Base-by-base conservation (phyloP, 2,797 vertebrate genomes). In the Phylloscopus collybita region DNA sequence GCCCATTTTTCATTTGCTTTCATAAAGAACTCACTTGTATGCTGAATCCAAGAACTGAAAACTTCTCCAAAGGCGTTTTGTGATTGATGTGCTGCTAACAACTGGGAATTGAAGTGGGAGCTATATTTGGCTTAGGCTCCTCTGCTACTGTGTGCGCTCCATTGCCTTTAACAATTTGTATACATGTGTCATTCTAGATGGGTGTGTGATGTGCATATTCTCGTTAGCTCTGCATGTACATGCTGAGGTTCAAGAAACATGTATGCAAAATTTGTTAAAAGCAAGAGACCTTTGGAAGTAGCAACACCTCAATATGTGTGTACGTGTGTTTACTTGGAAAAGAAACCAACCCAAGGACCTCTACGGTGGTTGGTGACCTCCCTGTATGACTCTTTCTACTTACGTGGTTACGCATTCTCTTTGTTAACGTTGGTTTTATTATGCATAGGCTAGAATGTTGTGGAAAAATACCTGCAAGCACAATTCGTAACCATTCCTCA, bases 401-500 rank as follows among this genome's bases (percentile, higher is more conserved):
- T 71, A n/a, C 2, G 81, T 92, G 90, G 69, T 92, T 88, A 62
- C 3, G 8, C 53, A 9, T 80, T 80, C 66, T 90, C 90, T 83
- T 86, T 79, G 85, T 91, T 91, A 91, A 96, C 0, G 19, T 93
- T 94, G 78, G 19, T 70, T 80, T 82, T 89, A 89, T 80, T 94
- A 88, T 91, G 90, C 93, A 51, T 96, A 96, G 96, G 89, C 78
- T 95, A 87, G 71, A 96, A 83, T 54, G 72, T 82, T 94, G 95
- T 79, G 93, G 79, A 76, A 97, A 95, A 96, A 92, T 65, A 91
- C 76, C 94, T 71, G 95, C 97, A 92, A 98, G 93, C 97, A 95
- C 94, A 97, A 61, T 95, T 92, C 27, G 71, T 93, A 65, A 40
- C 88, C 91, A 97, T 97, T 97, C 88, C 61, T 97, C 71, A 69